A percentile compares a stretch with the other conserved stretches of the same genome.
Conservation (phyloP, 2,797 vertebrate species). For the Parauchenoglanis ngamensis region DNA sequence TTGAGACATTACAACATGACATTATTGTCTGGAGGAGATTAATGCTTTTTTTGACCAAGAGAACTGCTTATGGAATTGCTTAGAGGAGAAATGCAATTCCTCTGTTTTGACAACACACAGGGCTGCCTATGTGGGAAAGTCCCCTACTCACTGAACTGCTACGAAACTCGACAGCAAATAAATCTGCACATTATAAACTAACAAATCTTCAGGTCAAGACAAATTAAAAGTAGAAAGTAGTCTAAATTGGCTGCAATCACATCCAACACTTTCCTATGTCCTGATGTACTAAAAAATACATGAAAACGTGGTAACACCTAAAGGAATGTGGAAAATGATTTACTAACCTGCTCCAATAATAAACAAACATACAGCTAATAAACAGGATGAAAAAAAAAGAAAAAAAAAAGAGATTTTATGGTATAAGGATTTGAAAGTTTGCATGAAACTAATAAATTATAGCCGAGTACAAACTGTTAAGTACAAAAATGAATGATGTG, state of each 20-base stretch:
- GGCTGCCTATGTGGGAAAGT: constrained; percentile 19
- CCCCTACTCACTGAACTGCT: background rate
- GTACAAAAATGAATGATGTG: background rate
- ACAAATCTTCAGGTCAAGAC: background rate
- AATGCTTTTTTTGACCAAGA: background rate
- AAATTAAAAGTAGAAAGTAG: background rate
- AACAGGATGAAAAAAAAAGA: background rate
- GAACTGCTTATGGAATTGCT: constrained; percentile 20
- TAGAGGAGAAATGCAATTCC: constrained; percentile 14
- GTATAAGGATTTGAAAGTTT: background rate
- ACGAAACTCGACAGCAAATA: background rate
- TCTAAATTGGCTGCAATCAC: background rate
- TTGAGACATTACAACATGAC: background rate
- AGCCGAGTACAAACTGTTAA: background rate
- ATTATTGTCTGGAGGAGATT: background rate
- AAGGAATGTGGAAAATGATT: background rate
- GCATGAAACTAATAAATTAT: background rate
- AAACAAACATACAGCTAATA: background rate
- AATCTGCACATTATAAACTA: background rate
- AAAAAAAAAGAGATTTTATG: background rate
- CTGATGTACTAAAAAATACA: background rate
- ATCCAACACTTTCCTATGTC: background rate
- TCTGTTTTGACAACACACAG: constrained; percentile 24
- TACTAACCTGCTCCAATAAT: background rate
- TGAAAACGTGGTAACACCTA: background rate